Percentiles rank a stretch among this genome's conserved stretches.
These are phyloP conservation scores for Drosophila quadrilineata DNA, from an alignment of 1,140 invertebrate genomes.

Conservation along the genomic window DNA sequence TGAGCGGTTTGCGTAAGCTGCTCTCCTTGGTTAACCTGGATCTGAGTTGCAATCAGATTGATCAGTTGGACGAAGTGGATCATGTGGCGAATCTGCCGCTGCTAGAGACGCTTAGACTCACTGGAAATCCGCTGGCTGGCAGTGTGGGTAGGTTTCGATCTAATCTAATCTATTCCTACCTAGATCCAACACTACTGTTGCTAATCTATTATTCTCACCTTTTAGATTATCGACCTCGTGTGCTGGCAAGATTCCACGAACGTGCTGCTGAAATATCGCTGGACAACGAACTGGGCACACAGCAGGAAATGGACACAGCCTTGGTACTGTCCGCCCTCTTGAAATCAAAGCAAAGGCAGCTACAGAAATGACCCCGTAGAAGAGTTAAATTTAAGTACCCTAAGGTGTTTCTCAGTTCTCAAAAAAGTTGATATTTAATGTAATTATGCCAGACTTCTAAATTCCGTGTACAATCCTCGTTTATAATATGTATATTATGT, in stretches of 20 bases:
- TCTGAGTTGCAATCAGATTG: constrained; percentile 92
- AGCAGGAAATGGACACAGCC: constrained; percentile 95
- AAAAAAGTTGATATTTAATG: too few relatives aligned
- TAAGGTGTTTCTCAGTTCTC: too few relatives aligned
- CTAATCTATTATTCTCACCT: background rate
- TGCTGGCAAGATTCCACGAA: constrained; percentile 91
- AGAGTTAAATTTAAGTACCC: constrained; percentile 14
- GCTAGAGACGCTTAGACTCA: constrained; percentile 91
- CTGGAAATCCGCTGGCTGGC: constrained; percentile 93
- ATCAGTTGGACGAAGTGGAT: constrained; percentile 90
- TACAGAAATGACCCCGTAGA: constrained; percentile 38
- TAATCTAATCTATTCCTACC: background rate
- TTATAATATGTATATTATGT: constrained; percentile 24
- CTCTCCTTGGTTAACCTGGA: constrained; percentile 93
- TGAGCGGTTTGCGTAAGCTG: constrained; percentile 91
- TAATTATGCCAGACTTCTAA: too few relatives aligned
- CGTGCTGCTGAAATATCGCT: constrained; percentile 89
- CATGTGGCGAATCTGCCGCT: constrained; percentile 91
- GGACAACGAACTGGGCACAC: constrained; percentile 92
- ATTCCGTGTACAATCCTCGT: too few relatives aligned
- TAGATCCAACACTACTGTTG: too few relatives aligned
- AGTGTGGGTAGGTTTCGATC: constrained; percentile 63
- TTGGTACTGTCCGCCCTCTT: constrained; percentile 93
- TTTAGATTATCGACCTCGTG: constrained; percentile 94
- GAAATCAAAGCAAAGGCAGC: constrained; percentile 76